Evolutionary conservation across 2,888 invertebrate species (phyloP), one percentile per base, ranked within the genome.

Genomic region (Brenthis ino): DNA sequence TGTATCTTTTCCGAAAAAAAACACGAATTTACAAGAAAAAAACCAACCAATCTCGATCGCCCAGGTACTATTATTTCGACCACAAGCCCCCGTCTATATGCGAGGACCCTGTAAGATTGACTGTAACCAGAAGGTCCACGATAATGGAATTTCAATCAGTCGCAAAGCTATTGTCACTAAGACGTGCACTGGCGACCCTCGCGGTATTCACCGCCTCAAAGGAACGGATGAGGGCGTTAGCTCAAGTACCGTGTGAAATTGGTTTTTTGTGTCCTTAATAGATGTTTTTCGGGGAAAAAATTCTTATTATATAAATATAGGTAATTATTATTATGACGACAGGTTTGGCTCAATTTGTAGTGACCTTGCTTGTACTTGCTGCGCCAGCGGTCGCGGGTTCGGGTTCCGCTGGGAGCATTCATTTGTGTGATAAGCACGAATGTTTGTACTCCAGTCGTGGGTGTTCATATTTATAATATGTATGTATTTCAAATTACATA

Each of bases 111-210:
- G 83, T 83, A 86, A 87, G 87, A 88, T 86, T 86, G 86, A 87
- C 87, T 87, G 79, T 80, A 79, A 84, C 86, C 82, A 81, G 79
- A 81, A 83, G 87, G 85, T 77, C 83, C 84, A 85, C 90, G 86
- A 89, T 91, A 91, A 91, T 91, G 88, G 91, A 89, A 89, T 91
- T 91, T 91, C 91, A 91, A 91, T 91, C 90, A 89, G 88, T 80
- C 81, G 60, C 69, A 58, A 71, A 69, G 72, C 67, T 72, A 72
- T 74, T 74, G 73, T 69, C 70, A 69, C 69, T 68, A 71, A 71
- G 77, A 72, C 72, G 75, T 67, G 60, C 64, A 71, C 65, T 61
- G 20, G 64, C 69, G 60, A 63, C 69, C 69, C 70, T 73, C 77
- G 78, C 77, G 81, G 81, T 72, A 75, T 74, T 74, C 76, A 69